Evolutionary conservation across 2,888 invertebrate genomes (phyloP).

Genomic region (Salpingus planirostris): DNA sequence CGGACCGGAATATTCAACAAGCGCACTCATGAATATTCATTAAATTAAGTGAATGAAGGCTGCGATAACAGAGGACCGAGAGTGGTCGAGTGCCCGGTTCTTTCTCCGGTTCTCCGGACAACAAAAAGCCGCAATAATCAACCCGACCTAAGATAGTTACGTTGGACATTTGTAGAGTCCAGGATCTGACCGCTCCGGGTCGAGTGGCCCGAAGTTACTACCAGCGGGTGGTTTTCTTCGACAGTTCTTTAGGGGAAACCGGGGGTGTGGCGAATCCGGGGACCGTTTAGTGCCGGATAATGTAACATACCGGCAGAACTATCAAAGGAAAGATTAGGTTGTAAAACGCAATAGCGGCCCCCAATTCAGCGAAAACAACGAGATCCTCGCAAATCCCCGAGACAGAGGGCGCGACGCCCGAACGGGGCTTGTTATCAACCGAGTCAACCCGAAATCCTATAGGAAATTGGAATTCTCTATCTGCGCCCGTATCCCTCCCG

Average conservation of each 20-base stretch:
- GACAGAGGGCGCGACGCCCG: conserved; percentile 16
- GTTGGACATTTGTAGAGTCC: too few relatives aligned
- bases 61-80: conserved; percentile 28
- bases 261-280: conserved; percentile 1
- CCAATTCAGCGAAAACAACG: conserved; percentile 18
- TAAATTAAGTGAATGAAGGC: conserved; percentile 34
- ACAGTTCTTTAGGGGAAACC: too few relatives aligned
- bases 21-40: conserved; percentile 34
- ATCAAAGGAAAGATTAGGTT: conserved; percentile 19
- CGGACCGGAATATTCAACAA: conserved; percentile 31
- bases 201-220: too few relatives aligned
- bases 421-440: conserved; percentile 28
- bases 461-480: conserved; percentile 27
- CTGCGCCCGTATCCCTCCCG: conserved; percentile 14
- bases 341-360: conserved; percentile 18
- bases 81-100: too few relatives aligned
- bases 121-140: too few relatives aligned
- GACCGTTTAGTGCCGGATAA: conserved; percentile 14
- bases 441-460: conserved; percentile 28
- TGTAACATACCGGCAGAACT: conserved; percentile 15
- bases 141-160: too few relatives aligned
- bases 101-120: too few relatives aligned
- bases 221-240: too few relatives aligned
- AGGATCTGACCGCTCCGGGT: too few relatives aligned
- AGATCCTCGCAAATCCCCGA: conserved; percentile 17